Evolutionary conservation across 1,140 invertebrate genomes (phyloP), one percentile per base, ranked within the genome.

Genomic region (Bombus haemorrhoidalis): DNA sequence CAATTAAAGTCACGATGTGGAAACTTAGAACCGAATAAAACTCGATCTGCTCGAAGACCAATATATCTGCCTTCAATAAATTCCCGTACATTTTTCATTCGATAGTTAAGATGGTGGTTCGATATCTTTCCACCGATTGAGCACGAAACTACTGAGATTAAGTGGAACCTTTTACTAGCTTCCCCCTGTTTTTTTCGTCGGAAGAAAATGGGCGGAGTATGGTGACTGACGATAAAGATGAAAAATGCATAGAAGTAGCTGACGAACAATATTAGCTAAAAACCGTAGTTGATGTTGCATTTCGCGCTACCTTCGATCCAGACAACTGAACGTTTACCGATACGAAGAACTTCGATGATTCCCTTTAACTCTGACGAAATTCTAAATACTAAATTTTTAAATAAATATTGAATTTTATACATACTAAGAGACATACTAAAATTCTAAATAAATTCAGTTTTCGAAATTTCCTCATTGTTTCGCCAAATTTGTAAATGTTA

Each of bases 201-300:
- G 28, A 75, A 79, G 75, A 53, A 59, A 74, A 3, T 28, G 43
- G 34, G 15, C 28, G 62, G 41, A 34, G 74, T 64, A 43, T 25
- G 66, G 68, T 39, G 47, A 83, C 62, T 72, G 59, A 62, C 80
- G 88, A 87, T 90, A 90, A 90, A 85, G 41, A 81, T 86, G 88
- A 90, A 86, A 86, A 83, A 90, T 90, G 87, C 85, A 87, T 81
- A 66, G 82, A 83, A 87, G 32, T 89, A 83, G 75, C 88, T 90
- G 88, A 87, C 79, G 82, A 87, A 82, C 79, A 87, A 71, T 85
- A 87, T 85, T 81, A 77, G 75, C 78, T 69, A 34, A 81, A 71
- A 68, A 39, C 34, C 25, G 59, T 69, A 71, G 57, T 73, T 34
- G 57, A 83, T 59, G 69, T 62, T 81, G 25, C 83, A 73, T 59